Evolutionary conservation across 1,140 invertebrate species (phyloP), one percentile per base, ranked within the genome.

Genomic region (Drosophila punjabiensis): DNA sequence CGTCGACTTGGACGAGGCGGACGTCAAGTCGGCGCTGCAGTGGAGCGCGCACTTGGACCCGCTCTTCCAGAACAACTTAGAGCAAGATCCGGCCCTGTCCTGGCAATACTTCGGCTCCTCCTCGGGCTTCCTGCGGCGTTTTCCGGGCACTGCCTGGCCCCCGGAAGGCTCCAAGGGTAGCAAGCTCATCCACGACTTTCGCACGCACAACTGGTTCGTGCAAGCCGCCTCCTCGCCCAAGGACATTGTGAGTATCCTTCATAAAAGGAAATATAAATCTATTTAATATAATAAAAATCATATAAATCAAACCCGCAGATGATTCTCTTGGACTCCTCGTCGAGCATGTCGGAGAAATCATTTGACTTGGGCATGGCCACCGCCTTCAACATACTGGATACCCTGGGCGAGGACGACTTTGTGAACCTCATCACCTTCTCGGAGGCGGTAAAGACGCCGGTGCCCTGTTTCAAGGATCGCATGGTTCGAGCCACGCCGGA

Each of bases 51-150:
- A 96, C 79, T 94, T 99, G 83, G 98, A 99, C 94, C 95, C 96
- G 41, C 95, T 98, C 58, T 99, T 99, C 93, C 95, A 96, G 74
- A 97, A 97, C 92, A 99, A 99, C 94, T 97, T 98, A 85, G 96
- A 98, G 92, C 96, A 96, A 82, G 98, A 99, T 94, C 96, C 97
- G 1, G 96, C 97, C 1, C 94, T 99, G 8, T 97, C 97, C 20
- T 99, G 98, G 98, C 98, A 99, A 94, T 99, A 98, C 94, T 99
- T 98, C 94, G 98, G 98, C 59, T 98, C 97, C 58, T 96, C 97
- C 41, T 95, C 96, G 3, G 98, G 98, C 39, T 99, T 99, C 93
- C 95, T 99, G 87, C 94, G 98, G 80, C 95, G 98, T 82, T 99
- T 98, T 94, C 98, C 98, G 93, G 98, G 98, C 32, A 96, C 96